Evolutionary conservation across 1,140 invertebrate genomes (phyloP).

Genomic region (Dolichoris vasculosae): DNA sequence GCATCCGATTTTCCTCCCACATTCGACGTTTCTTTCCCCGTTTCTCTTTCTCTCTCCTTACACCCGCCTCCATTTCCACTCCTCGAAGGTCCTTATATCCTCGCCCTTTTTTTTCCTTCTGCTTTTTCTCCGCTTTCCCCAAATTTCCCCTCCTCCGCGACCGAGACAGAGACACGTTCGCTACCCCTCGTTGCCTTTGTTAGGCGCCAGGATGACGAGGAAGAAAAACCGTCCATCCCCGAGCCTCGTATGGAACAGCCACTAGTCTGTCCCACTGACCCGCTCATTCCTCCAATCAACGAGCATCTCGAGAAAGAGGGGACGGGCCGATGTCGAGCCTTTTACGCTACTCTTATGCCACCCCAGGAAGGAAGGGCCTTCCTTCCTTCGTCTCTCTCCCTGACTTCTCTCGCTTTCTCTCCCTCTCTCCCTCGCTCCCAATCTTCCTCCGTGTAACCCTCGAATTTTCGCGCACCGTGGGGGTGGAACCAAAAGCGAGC

Average conservation of each 20-base stretch:
- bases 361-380: slow-evolving; percentile 33
- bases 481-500: slow-evolving; percentile 39
- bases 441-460: neutral
- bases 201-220: slow-evolving; percentile 10
- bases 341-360: slow-evolving; percentile 10
- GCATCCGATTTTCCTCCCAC: slow-evolving; percentile 39
- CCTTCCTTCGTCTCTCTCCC: neutral
- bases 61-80: slow-evolving; percentile 33
- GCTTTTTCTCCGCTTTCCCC: slow-evolving; percentile 15
- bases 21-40: neutral
- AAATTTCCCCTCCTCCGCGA: neutral
- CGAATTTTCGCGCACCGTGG: neutral
- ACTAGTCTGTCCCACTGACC: slow-evolving; percentile 49
- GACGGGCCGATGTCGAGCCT: slow-evolving; percentile 9
- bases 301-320: slow-evolving; percentile 1
- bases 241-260: neutral
- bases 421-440: neutral
- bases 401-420: neutral
- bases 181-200: neutral
- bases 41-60: neutral
- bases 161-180: neutral
- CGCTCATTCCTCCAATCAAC: slow-evolving; percentile 47
- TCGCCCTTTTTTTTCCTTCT: slow-evolving; percentile 21
- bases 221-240: slow-evolving; percentile 32
- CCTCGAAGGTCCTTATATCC: neutral